Evolutionary conservation across 2,888 invertebrate species (phyloP).

Genomic region (Pheosia tremula): DNA sequence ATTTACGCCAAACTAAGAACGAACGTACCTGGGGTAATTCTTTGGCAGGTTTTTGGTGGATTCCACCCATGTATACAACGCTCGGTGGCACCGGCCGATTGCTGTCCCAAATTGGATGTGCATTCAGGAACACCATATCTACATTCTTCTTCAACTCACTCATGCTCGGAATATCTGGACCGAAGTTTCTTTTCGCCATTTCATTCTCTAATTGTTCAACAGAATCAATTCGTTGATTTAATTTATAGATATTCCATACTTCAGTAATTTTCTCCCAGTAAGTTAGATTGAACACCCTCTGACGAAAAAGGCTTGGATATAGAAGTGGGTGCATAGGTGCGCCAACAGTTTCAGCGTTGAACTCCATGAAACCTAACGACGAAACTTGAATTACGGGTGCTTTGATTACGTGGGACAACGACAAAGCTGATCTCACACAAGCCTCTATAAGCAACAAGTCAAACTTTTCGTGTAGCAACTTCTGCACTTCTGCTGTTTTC

Average conservation of each 20-base stretch:
- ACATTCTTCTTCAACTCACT: slow-evolving; percentile 34
- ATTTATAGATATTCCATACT: slow-evolving; percentile 13
- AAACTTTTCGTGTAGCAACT: slow-evolving; percentile 22
- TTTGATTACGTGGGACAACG: slow-evolving; percentile 41
- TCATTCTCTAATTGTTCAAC: slow-evolving; percentile 12
- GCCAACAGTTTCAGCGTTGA: slow-evolving; percentile 38
- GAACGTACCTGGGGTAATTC: slow-evolving; percentile 40
- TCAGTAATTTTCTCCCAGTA: slow-evolving; percentile 29
- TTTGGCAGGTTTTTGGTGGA: slow-evolving; percentile 43
- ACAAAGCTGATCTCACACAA: slow-evolving; percentile 25
- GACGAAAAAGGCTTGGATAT: slow-evolving; percentile 30
- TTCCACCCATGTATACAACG: slow-evolving; percentile 52
- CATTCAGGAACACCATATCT: slow-evolving; percentile 50
- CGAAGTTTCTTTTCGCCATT: slow-evolving; percentile 15
- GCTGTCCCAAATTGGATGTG: slow-evolving; percentile 51
- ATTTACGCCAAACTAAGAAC: neutral
- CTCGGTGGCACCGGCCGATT: slow-evolving; percentile 48
- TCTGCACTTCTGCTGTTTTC: neutral
- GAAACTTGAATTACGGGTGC: slow-evolving; percentile 49
- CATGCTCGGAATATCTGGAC: slow-evolving; percentile 16
- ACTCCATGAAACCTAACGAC: slow-evolving; percentile 36
- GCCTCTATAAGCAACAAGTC: slow-evolving; percentile 51
- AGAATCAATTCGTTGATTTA: neutral
- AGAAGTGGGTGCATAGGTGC: slow-evolving; percentile 44
- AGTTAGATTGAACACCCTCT: slow-evolving; percentile 22